Conservation (phyloP, 2,888 invertebrate species). For the Volucella zonaria region DNA sequence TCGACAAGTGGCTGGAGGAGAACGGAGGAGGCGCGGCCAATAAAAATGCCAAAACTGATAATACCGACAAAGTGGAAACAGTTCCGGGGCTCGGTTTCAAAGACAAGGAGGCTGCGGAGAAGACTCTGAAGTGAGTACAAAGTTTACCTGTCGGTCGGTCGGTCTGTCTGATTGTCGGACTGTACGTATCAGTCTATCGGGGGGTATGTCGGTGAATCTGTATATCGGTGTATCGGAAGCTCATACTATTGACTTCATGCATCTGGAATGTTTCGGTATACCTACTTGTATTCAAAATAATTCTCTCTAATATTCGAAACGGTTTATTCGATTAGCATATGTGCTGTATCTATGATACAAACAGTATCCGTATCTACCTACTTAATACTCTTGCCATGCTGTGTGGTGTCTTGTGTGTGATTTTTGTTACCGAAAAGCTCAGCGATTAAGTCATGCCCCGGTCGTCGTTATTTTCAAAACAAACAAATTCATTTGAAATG, state of each 20-base stretch:
- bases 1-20: constrained; percentile 87
- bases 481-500: constrained; percentile 50
- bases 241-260: constrained; percentile 47
- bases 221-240: neutral
- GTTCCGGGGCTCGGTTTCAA: constrained; percentile 91
- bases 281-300: constrained; percentile 45
- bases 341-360: neutral
- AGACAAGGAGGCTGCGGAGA: constrained; percentile 88
- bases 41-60: constrained; percentile 83
- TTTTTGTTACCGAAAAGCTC: constrained; percentile 56
- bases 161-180: no score
- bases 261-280: constrained; percentile 54
- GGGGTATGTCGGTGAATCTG: no score
- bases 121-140: constrained; percentile 84
- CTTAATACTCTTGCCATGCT: constrained; percentile 15
- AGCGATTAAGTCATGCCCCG: constrained; percentile 59
- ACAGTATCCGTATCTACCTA: constrained; percentile 18
- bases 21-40: constrained; percentile 82
- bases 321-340: constrained; percentile 25
- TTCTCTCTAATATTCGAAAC: constrained; percentile 24
- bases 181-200: no score
- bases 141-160: constrained; percentile 4
- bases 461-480: constrained; percentile 63
- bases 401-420: neutral
- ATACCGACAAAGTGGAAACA: constrained; percentile 85